Evolutionary conservation across 2,113 vertebrate species (phyloP).

Genomic region (Ictidomys tridecemlineatus): DNA sequence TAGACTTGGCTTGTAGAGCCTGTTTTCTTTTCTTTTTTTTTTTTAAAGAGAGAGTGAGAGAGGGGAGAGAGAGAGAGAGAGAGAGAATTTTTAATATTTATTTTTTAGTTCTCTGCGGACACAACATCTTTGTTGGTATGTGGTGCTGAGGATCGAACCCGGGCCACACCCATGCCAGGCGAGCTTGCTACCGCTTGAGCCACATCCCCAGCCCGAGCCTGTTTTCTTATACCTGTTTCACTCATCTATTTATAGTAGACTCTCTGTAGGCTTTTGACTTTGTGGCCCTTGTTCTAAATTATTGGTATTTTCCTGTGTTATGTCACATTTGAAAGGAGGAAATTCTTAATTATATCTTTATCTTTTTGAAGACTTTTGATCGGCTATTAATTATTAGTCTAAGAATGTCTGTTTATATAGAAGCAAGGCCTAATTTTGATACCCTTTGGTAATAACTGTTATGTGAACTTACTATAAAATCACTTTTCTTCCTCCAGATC

Average conservation of each 20-base stretch:
- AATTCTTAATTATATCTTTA: slow-evolving; percentile 21
- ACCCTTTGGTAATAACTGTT: not conserved
- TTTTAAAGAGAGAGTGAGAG: no score
- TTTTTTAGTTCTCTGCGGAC: no score
- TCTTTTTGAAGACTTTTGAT: slow-evolving; percentile 48
- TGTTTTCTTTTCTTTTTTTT: no score
- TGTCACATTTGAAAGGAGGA: slow-evolving; percentile 41
- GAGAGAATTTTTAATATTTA: no score
- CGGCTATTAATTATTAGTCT: slow-evolving; percentile 50
- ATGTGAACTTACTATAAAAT: not conserved
- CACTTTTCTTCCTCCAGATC: slow-evolving; percentile 83
- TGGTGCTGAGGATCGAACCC: no score
- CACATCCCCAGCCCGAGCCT: no score
- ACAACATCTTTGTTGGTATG: no score
- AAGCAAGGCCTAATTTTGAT: slow-evolving; percentile 1
- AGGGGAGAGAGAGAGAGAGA: no score
- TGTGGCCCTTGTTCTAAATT: not conserved
- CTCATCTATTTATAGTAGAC: not conserved
- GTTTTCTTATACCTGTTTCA: not conserved
- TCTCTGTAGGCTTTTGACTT: slow-evolving; percentile 16
- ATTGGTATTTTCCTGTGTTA: slow-evolving; percentile 4
- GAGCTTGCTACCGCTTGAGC: no score
- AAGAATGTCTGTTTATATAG: slow-evolving; percentile 43
- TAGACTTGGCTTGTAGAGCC: not conserved
- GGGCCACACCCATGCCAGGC: no score